Evolutionary conservation across 2,797 vertebrate species (phyloP).

Genomic region (Merluccius polli): DNA sequence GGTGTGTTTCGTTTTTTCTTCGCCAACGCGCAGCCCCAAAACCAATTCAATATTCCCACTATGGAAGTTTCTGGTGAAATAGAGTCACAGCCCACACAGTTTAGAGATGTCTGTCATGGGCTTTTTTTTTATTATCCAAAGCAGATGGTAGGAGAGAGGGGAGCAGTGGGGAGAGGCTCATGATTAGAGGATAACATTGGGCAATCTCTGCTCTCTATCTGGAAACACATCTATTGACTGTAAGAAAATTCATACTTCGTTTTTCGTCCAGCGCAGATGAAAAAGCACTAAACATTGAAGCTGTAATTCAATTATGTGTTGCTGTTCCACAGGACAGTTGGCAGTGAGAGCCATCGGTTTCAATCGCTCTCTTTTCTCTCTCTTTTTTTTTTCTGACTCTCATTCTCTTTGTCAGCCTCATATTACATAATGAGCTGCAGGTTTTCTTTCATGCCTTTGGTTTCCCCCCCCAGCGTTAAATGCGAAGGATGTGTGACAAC

Average conservation of each 20-base stretch:
- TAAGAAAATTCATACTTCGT: constrained; percentile 37
- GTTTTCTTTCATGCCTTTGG: constrained; percentile 4
- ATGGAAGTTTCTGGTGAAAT: constrained; percentile 51
- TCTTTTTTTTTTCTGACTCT: constrained; percentile 30
- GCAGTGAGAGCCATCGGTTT: constrained; percentile 31
- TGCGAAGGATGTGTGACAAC: constrained; percentile 19
- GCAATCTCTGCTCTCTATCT: constrained; percentile 52
- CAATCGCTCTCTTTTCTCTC: constrained; percentile 35
- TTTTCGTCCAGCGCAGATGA: constrained; percentile 41
- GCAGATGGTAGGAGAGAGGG: constrained; percentile 42
- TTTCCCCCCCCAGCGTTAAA: neutral
- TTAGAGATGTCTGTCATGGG: constrained; percentile 40
- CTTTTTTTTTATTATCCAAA: constrained; percentile 45
- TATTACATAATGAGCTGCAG: constrained; percentile 2
- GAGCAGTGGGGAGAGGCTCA: constrained; percentile 22
- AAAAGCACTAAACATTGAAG: constrained; percentile 43
- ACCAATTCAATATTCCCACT: constrained; percentile 48
- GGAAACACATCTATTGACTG: constrained; percentile 44
- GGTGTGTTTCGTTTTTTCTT: constrained; percentile 20
- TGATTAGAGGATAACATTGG: constrained; percentile 53
- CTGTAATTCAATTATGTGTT: constrained; percentile 58
- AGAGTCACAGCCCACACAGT: constrained; percentile 43
- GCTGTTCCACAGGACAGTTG: constrained; percentile 55
- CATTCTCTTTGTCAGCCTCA: neutral
- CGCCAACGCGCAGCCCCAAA: constrained; percentile 20